Evolutionary conservation across 53 echinoderm and acorn worm genomes (phyloP), one percentile per base, ranked within the genome.

Genomic region (Echinometra lucunter): DNA sequence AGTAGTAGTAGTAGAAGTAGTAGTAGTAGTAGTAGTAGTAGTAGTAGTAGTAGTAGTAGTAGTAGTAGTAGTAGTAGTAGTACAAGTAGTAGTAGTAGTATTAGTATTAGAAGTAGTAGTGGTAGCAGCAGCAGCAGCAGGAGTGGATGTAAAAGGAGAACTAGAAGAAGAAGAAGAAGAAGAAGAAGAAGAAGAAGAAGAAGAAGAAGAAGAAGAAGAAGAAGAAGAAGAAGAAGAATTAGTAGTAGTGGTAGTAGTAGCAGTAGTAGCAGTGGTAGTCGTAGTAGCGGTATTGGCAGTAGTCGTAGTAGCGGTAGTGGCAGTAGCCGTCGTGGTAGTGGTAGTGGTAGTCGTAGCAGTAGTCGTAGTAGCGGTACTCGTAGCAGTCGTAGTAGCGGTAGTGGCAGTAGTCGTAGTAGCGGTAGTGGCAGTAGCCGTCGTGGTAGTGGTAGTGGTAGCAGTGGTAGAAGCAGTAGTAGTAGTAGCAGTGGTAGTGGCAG

Each of bases 11-110:
- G 81, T 40, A 80, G n/a, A 3, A 80, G 28, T 80, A 80, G 2
- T 74, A 74, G 74, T 74, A 74, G 74, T 74, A 74, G 74, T 74
- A 74, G 74, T 74, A 74, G 74, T 74, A 74, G 74, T 74, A 74
- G 74, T 74, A 74, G 74, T 74, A 74, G 74, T 74, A 74, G 74
- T 74, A 74, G 74, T 74, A 74, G 74, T 74, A 74, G 25, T 74
- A 74, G 74, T 74, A 74, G n/a, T 30, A 74, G 74, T 74, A 74
- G 74, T 21, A 74, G 74, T 74, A 74, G 74, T 74, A 74, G 74
- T n/a, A n/a, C n/a, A n/a, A n/a, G n/a, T n/a, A n/a, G n/a, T n/a
- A n/a, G n/a, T n/a, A n/a, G n/a, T n/a, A n/a, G n/a, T n/a, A n/a
- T n/a, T n/a, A n/a, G n/a, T n/a, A n/a, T n/a, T n/a, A n/a, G n/a